These are phyloP conservation scores for Colostygia pectinataria DNA, from an alignment of 2,888 invertebrate genomes.

Conservation along the genomic window DNA sequence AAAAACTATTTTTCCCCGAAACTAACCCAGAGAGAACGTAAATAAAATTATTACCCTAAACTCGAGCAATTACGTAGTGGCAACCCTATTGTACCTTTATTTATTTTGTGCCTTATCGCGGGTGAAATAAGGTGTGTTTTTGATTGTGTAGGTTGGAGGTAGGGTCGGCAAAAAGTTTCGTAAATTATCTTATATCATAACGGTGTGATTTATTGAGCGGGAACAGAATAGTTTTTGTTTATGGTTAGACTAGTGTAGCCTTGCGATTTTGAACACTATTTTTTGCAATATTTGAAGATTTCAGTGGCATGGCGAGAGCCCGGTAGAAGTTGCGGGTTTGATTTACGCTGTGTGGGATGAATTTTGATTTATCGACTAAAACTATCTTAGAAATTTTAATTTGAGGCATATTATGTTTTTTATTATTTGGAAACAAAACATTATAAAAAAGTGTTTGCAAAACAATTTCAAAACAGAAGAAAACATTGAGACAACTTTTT, in stretches of 20 bases:
- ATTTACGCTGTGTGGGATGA: no score
- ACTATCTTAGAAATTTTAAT: neutral
- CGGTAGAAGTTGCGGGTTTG: no score
- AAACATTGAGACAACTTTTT: no score
- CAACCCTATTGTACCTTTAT: constrained; percentile 21
- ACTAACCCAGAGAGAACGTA: constrained; percentile 31
- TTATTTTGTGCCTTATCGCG: constrained; percentile 12
- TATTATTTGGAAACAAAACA: neutral
- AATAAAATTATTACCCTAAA: constrained; percentile 40
- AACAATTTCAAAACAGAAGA: no score
- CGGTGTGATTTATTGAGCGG: constrained; percentile 29
- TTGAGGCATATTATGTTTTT: neutral
- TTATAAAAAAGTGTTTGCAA: no score
- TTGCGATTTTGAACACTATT: constrained; percentile 1
- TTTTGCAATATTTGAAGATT: neutral
- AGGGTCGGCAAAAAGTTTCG: constrained; percentile 32
- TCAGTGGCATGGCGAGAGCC: no score
- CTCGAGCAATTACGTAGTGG: constrained; percentile 36
- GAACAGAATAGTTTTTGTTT: constrained; percentile 30
- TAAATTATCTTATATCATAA: constrained; percentile 34
- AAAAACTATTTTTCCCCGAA: constrained; percentile 30
- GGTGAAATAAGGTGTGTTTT: constrained; percentile 23
- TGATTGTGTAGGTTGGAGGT: constrained; percentile 6
- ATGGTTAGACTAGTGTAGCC: constrained; percentile 16
- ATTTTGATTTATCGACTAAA: neutral